Evolutionary conservation across 2,797 vertebrate species (phyloP).

Genomic region (Parauchenoglanis punctatus): DNA sequence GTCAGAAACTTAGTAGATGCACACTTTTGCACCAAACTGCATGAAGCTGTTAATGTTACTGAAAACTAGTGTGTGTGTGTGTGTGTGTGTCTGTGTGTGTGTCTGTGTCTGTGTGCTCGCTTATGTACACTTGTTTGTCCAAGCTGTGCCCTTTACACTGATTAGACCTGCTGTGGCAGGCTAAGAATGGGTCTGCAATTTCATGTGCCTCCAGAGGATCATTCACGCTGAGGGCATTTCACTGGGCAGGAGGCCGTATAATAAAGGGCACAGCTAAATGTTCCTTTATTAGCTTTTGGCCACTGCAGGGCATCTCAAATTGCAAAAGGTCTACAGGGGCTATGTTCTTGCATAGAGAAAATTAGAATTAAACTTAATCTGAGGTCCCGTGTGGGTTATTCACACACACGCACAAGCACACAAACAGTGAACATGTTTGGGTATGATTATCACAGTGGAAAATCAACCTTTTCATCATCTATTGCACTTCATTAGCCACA

Average conservation of each 20-base stretch:
- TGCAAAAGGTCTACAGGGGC: conserved; percentile 12
- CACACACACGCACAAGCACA: neutral
- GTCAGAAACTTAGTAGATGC: neutral
- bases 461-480: neutral
- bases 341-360: neutral
- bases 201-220: conserved; percentile 30
- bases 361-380: conserved; percentile 11
- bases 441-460: neutral
- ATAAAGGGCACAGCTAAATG: conserved; percentile 31
- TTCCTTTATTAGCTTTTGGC: conserved; percentile 26
- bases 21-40: neutral
- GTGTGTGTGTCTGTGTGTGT: no score
- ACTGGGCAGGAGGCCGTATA: conserved; percentile 1
- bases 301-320: conserved; percentile 18
- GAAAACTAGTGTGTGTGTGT: neutral
- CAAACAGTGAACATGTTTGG: neutral
- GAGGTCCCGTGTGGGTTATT: neutral
- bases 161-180: conserved; percentile 29
- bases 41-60: neutral
- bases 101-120: no score
- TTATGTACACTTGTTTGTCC: conserved; percentile 10
- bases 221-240: conserved; percentile 32
- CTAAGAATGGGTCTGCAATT: conserved; percentile 29
- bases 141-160: conserved; percentile 23
- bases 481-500: neutral